phyloP scores from a whole-genome alignment of 2,797 vertebrate species.

The Eutrigla gurnardus region DNA sequence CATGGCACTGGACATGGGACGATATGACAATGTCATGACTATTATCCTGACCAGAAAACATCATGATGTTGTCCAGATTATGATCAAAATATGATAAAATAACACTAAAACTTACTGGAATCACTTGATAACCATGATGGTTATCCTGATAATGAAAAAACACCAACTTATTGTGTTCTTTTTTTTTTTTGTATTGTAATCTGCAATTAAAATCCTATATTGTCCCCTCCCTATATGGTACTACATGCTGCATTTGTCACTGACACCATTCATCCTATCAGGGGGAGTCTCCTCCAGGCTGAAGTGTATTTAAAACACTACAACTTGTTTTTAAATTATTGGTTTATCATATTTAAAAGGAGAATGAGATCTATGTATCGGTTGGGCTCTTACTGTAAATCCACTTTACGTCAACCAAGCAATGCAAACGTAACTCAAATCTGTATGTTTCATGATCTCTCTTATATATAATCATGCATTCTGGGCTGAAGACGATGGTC shows the following conservation, averaged over 20 bases:
- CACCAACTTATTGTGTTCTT: too few species aligned
- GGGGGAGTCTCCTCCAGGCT: neutral
- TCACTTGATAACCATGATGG: too few species aligned
- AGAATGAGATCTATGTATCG: neutral
- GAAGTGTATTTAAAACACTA: neutral
- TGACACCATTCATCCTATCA: neutral
- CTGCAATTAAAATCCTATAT: too few species aligned
- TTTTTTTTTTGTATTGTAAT: too few species aligned
- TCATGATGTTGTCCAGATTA: too few species aligned
- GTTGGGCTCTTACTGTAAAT: neutral
- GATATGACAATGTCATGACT: too few species aligned
- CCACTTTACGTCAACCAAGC: neutral
- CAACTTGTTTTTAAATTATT: neutral
- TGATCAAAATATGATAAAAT: too few species aligned
- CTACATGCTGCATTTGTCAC: neutral
- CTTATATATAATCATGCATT: neutral
- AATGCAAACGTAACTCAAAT: neutral
- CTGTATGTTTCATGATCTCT: constrained; percentile 4
- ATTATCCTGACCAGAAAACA: too few species aligned
- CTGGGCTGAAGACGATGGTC: neutral
- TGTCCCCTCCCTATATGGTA: neutral
- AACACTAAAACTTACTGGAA: too few species aligned
- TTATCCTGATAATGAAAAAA: too few species aligned
- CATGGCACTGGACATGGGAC: neutral
- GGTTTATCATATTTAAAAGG: neutral